Percentiles rank a stretch among this genome's conserved stretches.
Conservation (phyloP, 2,888 invertebrate genomes). For the Elysia crispata region DNA sequence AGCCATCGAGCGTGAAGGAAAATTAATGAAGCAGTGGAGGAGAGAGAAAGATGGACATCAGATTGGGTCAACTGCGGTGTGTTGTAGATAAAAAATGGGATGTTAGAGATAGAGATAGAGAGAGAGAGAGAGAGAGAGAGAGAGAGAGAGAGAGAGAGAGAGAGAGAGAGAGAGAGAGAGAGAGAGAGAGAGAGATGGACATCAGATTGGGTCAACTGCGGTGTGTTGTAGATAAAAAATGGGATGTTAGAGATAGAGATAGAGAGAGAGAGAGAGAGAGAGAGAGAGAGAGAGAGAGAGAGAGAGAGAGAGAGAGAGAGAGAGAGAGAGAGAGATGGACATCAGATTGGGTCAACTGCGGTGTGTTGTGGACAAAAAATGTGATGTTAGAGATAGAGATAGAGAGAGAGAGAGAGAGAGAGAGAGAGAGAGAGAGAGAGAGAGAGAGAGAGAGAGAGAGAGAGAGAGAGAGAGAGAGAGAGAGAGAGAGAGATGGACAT, state of each 20-base stretch:
- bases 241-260: neutral
- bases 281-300: neutral
- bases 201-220: too few relatives aligned
- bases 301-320: neutral
- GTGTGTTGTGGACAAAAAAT: neutral
- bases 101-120: neutral
- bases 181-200: constrained; percentile 26
- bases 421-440: neutral
- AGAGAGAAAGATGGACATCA: neutral
- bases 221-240: too few relatives aligned
- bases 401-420: neutral
- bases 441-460: neutral
- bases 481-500: neutral
- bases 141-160: neutral
- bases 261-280: neutral
- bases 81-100: constrained; percentile 13
- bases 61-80: too few relatives aligned
- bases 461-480: neutral
- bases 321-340: neutral
- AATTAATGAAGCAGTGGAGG: constrained; percentile 1
- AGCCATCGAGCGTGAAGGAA: neutral
- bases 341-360: neutral
- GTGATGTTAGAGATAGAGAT: neutral
- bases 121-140: neutral
- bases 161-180: constrained; percentile 16